Conservation (phyloP, 23 tunicate genomes). For the Diplosoma virens region DNA sequence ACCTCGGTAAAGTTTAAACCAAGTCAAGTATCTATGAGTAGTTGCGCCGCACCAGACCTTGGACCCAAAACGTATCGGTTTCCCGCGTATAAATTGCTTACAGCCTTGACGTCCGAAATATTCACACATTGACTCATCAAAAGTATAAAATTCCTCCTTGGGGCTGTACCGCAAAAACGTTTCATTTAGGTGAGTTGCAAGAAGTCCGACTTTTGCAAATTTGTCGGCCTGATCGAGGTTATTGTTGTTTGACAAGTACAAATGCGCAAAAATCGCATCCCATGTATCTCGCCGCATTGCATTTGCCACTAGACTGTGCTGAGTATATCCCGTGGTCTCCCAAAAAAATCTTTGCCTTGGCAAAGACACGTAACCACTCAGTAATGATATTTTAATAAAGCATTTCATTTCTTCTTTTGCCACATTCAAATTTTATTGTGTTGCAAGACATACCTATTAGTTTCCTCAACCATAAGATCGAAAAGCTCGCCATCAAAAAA, state of each 20-base stretch:
- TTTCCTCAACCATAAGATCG: slow-evolving; percentile 1
- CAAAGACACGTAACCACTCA: neutral
- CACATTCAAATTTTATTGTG: neutral
- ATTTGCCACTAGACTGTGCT: neutral
- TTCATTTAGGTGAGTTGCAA: neutral
- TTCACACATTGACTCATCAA: slow-evolving; percentile 30
- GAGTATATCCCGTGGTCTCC: neutral
- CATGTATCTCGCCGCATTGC: slow-evolving; percentile 2
- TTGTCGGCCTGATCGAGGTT: slow-evolving; percentile 1
- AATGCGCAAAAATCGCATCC: slow-evolving; percentile 1
- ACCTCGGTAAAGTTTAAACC: slow-evolving; percentile 6
- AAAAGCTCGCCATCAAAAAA: neutral
- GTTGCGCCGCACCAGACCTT: slow-evolving; percentile 11
- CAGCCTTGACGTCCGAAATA: slow-evolving; percentile 21
- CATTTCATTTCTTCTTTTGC: neutral
- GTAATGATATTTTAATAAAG: neutral
- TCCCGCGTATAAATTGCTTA: slow-evolving; percentile 17
- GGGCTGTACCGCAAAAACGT: neutral
- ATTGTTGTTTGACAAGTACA: slow-evolving; percentile 9
- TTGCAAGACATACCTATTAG: neutral
- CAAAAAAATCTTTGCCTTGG: slow-evolving; percentile 7
- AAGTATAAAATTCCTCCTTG: slow-evolving; percentile 3
- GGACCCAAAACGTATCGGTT: neutral
- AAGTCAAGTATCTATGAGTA: neutral
- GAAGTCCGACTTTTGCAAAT: slow-evolving; percentile 7